Base-by-base conservation (phyloP, 2,797 vertebrate species). In the Enteromius fasciolatus region DNA sequence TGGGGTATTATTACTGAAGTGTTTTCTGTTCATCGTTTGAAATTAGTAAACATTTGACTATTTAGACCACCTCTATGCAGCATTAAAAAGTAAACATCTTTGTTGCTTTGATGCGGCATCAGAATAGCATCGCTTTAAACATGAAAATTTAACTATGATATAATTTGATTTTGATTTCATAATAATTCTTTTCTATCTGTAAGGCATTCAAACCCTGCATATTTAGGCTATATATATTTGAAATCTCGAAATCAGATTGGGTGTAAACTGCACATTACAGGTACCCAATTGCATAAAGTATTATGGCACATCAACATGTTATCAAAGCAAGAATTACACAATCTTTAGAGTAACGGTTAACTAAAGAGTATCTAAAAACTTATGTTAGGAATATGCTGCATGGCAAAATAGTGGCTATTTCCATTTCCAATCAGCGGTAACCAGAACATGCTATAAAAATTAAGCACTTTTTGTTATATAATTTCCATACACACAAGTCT, bases 131-230 rank as follows among this genome's bases (percentile, higher is more conserved):
- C 1, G 8, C 20, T 28, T 25, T 8, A 28, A n/a, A 73, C 9
- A 33, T 73, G 17, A 52, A 73, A 52, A 68, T 69, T 46, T 17
- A 70, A 72, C 54, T 15, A 72, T 70, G n/a, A 61, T 23, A 61
- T 33, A 36, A 63, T 61, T 48, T 57, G 28, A 31, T 41, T 39
- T 39, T 39, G 39, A 39, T 39, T 39, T 39, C 36, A 39, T 39
- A 39, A 48, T 11, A 59, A 57, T 57, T 57, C 10, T 57, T 54
- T 54, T 14, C 2, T 3, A 7, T 36, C 2, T 67, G 83, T 77
- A 86, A 80, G 80, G 80, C 76, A 80, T 83, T 80, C 72, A 66
- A 54, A 70, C 80, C 76, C 82, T 84, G 83, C 81, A 83, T 87
- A 86, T 84, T 69, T 54, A 36, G 48, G 72, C 31, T 25, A 76